These are phyloP conservation scores for Aplysina aerophoba DNA, from an alignment of 37 sponge, comb jelly and placozoan genomes.

Conservation along the genomic window DNA sequence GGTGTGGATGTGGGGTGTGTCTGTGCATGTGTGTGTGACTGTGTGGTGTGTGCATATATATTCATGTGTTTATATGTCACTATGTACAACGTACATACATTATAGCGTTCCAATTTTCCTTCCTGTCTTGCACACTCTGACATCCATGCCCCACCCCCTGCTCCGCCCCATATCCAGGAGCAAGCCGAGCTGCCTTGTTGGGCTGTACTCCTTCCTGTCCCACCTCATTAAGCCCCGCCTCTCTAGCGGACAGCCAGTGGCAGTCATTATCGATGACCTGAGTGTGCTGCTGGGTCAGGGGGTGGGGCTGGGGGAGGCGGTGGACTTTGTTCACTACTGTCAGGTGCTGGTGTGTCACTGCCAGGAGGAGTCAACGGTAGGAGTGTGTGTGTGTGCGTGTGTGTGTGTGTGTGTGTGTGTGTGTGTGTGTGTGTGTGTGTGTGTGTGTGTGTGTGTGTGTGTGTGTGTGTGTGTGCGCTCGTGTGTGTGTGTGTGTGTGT, in stretches of 20 bases:
- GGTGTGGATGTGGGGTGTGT: too few relatives aligned
- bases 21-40: too few relatives aligned
- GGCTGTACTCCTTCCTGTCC: not conserved
- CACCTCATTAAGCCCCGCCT: not conserved
- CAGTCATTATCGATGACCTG: conserved; percentile 70
- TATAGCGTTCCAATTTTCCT: too few relatives aligned
- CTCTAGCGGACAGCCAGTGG: conserved; percentile 30
- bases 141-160: not conserved
- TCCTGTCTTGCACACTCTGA: too few relatives aligned
- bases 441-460: not conserved
- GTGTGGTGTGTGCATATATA: too few relatives aligned
- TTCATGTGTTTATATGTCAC: too few relatives aligned
- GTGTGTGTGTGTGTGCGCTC: not conserved
- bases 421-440: conserved; percentile 12
- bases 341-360: conserved; percentile 27
- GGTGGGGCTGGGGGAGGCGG: conserved; percentile 44
- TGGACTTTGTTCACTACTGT: conserved; percentile 52
- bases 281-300: conserved; percentile 70
- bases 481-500: not conserved
- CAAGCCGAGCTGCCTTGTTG: not conserved
- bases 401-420: conserved; percentile 16
- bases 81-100: too few relatives aligned
- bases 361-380: conserved; percentile 30
- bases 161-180: not conserved
- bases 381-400: not conserved